Percentiles rank a stretch among this genome's conserved stretches.
These are phyloP conservation scores for Cheilosia scutellata DNA, from an alignment of 2,888 invertebrate species.

Conservation along the genomic window DNA sequence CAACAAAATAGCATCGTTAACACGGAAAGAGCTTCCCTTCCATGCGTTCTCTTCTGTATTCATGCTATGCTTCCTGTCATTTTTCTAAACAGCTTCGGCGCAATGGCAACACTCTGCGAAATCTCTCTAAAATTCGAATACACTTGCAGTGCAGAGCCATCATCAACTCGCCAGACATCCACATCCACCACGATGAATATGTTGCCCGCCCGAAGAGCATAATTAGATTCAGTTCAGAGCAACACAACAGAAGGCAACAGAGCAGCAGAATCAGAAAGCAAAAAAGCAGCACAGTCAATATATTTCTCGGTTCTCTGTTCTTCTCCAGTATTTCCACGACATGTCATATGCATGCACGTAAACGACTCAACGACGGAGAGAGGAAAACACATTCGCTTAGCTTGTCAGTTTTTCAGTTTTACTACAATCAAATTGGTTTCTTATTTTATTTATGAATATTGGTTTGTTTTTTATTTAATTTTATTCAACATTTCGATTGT, in stretches of 20 bases:
- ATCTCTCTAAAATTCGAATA: conserved; percentile 28
- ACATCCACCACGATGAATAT: neutral
- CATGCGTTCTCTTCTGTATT: too few species aligned
- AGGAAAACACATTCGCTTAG: conserved; percentile 31
- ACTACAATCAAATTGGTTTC: conserved; percentile 18
- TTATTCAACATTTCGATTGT: conserved; percentile 31
- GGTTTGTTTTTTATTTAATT: conserved; percentile 22
- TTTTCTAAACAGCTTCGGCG: conserved; percentile 27
- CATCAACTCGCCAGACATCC: neutral
- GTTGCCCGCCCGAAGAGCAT: conserved; percentile 13
- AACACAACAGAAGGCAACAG: neutral
- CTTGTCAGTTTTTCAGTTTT: conserved; percentile 33
- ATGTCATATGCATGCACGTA: conserved; percentile 64
- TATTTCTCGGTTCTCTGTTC: conserved; percentile 41
- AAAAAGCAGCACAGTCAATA: conserved; percentile 26
- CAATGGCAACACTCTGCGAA: conserved; percentile 52
- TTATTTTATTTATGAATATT: conserved; percentile 7
- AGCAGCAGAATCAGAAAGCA: neutral
- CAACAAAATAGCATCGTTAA: too few species aligned
- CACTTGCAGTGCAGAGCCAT: conserved; percentile 26
- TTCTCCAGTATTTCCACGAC: conserved; percentile 63
- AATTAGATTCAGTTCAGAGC: conserved; percentile 18
- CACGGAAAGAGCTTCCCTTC: too few species aligned
- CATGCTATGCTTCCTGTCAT: neutral
- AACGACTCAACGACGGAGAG: conserved; percentile 47